Evolutionary conservation across 2,888 invertebrate species (phyloP).

Genomic region (Hetaerina titia): DNA sequence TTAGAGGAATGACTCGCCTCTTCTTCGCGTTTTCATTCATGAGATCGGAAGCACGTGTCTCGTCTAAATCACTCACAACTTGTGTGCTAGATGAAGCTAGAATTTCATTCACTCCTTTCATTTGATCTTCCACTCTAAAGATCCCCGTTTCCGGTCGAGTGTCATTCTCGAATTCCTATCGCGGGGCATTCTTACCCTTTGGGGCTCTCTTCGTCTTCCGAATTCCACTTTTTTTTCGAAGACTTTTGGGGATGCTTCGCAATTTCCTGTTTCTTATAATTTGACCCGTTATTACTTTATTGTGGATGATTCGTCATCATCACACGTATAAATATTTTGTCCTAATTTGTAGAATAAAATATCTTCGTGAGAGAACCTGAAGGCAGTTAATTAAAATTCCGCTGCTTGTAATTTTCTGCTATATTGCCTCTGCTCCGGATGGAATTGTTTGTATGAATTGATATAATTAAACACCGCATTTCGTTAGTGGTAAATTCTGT

Average conservation of each 20-base stretch:
- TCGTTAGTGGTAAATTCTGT: too few species aligned
- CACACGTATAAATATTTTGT: not conserved
- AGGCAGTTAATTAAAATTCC: not conserved
- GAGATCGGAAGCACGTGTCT: conserved; percentile 6
- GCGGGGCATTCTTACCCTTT: not conserved
- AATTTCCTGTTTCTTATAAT: conserved; percentile 15
- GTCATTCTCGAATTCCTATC: not conserved
- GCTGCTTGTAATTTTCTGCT: not conserved
- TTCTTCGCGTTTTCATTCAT: not conserved
- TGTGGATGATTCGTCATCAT: not conserved
- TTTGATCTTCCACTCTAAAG: not conserved
- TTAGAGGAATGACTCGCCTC: not conserved
- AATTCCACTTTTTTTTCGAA: not conserved
- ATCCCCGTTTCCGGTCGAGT: not conserved
- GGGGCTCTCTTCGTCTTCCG: not conserved
- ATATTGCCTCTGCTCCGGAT: too few species aligned
- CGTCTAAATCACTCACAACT: not conserved
- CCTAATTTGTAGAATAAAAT: not conserved
- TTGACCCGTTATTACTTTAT: not conserved
- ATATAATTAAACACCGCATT: too few species aligned
- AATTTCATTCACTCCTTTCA: not conserved
- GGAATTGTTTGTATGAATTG: too few species aligned
- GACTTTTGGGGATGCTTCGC: not conserved
- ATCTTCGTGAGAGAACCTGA: not conserved
- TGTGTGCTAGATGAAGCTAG: not conserved